Percentiles rank a stretch among this genome's conserved stretches.
These are phyloP conservation scores for Drosophila nigromelanica DNA, from an alignment of 1,140 invertebrate genomes.

Conservation along the genomic window DNA sequence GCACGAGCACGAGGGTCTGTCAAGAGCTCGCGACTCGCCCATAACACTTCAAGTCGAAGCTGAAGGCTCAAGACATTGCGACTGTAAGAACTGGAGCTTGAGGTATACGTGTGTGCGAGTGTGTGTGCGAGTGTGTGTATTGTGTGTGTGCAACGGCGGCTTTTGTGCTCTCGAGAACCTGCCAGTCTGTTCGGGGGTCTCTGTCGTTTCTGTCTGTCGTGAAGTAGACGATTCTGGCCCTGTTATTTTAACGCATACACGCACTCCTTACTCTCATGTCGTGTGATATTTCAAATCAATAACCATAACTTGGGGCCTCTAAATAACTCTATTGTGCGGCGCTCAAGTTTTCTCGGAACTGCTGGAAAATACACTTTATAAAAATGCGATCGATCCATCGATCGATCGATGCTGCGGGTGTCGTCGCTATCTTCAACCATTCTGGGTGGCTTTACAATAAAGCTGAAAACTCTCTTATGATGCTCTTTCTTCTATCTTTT, in stretches of 20 bases:
- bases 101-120: neutral
- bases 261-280: conserved; percentile 48
- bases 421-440: conserved; percentile 12
- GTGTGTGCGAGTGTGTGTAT: conserved; percentile 1
- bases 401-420: conserved; percentile 37
- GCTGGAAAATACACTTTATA: conserved; percentile 39
- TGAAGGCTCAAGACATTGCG: conserved; percentile 16
- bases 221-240: conserved; percentile 49
- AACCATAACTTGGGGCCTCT: conserved; percentile 61
- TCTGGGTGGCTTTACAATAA: conserved; percentile 60
- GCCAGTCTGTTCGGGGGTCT: conserved; percentile 30
- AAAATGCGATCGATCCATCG: conserved; percentile 16
- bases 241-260: conserved; percentile 72
- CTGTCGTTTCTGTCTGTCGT: conserved; percentile 3
- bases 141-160: conserved; percentile 27
- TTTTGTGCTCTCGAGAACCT: conserved; percentile 55
- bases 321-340: conserved; percentile 81
- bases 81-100: conserved; percentile 19
- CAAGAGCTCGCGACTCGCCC: conserved; percentile 64
- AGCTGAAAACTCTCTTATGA: conserved; percentile 22
- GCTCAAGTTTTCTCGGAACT: conserved; percentile 73
- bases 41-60: conserved; percentile 49
- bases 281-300: conserved; percentile 81
- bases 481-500: neutral
- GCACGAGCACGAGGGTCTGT: conserved; percentile 78